Percentiles rank a stretch among this genome's conserved stretches.
phyloP scores from a whole-genome alignment of 2,797 vertebrate genomes.

The Nyctalus aviator region DNA sequence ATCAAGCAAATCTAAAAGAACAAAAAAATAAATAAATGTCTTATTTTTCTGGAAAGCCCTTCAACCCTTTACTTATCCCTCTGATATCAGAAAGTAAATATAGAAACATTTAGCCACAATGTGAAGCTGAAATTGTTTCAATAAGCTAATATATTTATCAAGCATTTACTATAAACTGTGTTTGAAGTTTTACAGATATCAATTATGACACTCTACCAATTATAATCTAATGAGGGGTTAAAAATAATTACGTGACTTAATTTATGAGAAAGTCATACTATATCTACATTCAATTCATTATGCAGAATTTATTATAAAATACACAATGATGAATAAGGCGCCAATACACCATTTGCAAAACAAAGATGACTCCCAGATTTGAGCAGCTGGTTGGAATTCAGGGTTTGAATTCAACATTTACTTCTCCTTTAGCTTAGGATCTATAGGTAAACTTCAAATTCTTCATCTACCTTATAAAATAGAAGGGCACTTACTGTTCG shows the following conservation, averaged over 20 bases:
- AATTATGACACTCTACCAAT: not conserved
- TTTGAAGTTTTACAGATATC: not conserved
- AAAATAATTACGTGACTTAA: not conserved
- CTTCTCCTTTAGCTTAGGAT: not conserved
- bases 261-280: not conserved
- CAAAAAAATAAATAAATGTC: not conserved
- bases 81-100: not conserved
- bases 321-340: not conserved
- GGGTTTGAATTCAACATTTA: slow-evolving; percentile 16
- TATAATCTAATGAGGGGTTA: slow-evolving; percentile 13
- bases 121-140: not conserved
- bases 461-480: not conserved
- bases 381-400: not conserved
- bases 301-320: not conserved
- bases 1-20: not conserved
- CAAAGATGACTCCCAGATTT: not conserved
- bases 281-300: not conserved
- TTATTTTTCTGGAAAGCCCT: slow-evolving; percentile 10
- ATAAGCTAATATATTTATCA: not conserved
- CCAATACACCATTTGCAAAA: not conserved
- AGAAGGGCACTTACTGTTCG: not conserved
- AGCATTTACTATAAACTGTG: not conserved
- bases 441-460: not conserved
- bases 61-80: slow-evolving; percentile 25
- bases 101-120: not conserved